Base-by-base conservation (phyloP, 1,140 invertebrate genomes). In the Platyscapa corneri region DNA sequence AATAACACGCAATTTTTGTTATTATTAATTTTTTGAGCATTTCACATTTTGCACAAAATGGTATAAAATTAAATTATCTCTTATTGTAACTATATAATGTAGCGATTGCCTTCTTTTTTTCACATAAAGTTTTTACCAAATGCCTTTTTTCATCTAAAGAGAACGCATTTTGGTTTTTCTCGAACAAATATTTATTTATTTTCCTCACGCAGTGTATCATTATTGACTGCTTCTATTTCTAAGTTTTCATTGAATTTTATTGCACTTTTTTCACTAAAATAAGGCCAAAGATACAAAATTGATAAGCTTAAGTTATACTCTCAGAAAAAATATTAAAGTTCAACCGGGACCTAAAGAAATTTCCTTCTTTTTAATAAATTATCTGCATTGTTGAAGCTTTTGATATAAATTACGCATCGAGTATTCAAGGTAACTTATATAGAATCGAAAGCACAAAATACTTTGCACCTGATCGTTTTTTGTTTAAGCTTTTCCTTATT, bases 1-100 rank as follows among this genome's bases (percentile, higher is more conserved):
- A 39, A 67, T 65, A 34, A 64, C 46, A 82, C 46, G 65, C 32
- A 72, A 67, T 70, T 81, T 81, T 81, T 46, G 37, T 67, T 81
- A 81, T 70, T 37, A 67, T 64, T 86, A 72, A 46, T 87, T 85
- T 89, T 88, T 91, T 91, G 92, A 93, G 90, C 91, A 91, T 90
- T 91, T 90, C 88, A 84, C 85, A 87, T 86, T 85, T 86, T 84
- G 74, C 86, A 89, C 89, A 85, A 88, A 86, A 90, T 92, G 90
- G 92, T 92, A 92, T 88, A 93, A 93, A 93, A 93, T 92, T 91
- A 92, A 84, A 93, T 92, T 90, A 90, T 87, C 92, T 89, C 92
- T 92, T 91, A 92, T 86, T 89, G 90, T 90, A 90, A 88, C 89
- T 88, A 89, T 89, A 89, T 85, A 88, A 84, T 67, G 49, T 78